These are phyloP conservation scores for Psilopogon haemacephalus DNA, from an alignment of 2,113 vertebrate genomes.

Conservation along the genomic window DNA sequence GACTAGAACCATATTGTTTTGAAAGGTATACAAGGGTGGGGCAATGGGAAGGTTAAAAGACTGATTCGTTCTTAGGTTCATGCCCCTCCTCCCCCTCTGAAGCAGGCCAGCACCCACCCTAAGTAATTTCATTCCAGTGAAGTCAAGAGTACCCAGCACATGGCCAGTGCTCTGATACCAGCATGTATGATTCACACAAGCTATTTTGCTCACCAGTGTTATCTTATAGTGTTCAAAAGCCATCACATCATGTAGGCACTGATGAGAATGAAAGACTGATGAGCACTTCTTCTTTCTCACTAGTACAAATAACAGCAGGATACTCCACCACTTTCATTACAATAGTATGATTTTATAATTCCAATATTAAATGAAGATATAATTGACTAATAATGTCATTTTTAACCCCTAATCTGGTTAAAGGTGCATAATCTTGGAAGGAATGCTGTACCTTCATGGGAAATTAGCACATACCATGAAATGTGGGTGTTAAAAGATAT, in stretches of 20 bases:
- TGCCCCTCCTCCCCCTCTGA: background rate
- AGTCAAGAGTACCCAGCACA: background rate
- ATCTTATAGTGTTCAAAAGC: background rate
- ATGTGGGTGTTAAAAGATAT: background rate
- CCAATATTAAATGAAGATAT: background rate
- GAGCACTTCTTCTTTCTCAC: background rate
- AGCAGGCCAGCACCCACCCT: background rate
- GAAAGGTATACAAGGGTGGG: background rate
- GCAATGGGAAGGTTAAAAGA: background rate
- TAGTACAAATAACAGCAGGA: background rate
- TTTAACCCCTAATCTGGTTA: background rate
- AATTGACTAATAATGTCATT: background rate
- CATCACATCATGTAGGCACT: background rate
- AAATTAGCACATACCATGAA: background rate
- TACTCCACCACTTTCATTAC: background rate
- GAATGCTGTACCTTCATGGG: background rate
- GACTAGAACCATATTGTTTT: background rate
- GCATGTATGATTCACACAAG: background rate
- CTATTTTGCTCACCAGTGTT: background rate
- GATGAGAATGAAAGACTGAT: background rate
- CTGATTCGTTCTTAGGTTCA: accelerated
- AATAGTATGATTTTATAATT: background rate
- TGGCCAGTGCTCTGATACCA: background rate
- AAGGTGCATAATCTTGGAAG: background rate
- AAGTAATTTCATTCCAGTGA: background rate